phyloP scores from a whole-genome alignment of 2,888 invertebrate species.

The Monochamus alternatus region DNA sequence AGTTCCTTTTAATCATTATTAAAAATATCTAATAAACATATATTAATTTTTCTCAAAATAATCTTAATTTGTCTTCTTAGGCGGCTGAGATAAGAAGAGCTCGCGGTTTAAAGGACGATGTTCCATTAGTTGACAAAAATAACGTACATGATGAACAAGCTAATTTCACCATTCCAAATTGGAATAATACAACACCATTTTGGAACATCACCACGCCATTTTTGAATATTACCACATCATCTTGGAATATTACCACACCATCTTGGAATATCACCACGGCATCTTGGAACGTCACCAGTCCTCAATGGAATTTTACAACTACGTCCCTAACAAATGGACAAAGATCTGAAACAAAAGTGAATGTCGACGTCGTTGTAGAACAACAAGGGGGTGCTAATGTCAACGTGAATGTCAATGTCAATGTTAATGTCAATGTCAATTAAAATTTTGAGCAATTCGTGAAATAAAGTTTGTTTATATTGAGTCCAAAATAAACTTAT shows the following conservation, averaged over 20 bases:
- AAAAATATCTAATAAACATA: too few relatives aligned
- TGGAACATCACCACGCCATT: not conserved
- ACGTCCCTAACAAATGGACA: not conserved
- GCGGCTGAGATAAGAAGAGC: not conserved
- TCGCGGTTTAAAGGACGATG: not conserved
- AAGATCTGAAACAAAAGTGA: not conserved
- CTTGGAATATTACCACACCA: conserved; percentile 11
- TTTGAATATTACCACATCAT: conserved; percentile 6
- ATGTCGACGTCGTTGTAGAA: too few relatives aligned
- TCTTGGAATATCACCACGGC: conserved; percentile 8
- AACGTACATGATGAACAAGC: not conserved
- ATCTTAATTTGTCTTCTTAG: not conserved
- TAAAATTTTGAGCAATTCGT: too few relatives aligned
- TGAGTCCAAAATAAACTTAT: too few relatives aligned
- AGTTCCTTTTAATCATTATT: too few relatives aligned
- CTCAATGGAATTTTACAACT: conserved; percentile 9
- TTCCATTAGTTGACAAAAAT: not conserved
- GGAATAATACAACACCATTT: not conserved
- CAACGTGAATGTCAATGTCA: not conserved
- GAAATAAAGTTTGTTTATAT: too few relatives aligned
- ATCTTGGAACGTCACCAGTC: conserved; percentile 5
- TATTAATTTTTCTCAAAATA: too few relatives aligned
- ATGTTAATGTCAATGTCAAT: not conserved
- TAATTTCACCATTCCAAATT: not conserved
- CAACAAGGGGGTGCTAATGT: not conserved